phyloP scores from a whole-genome alignment of 2,797 vertebrate species.

The Macrochelys suwanniensis region DNA sequence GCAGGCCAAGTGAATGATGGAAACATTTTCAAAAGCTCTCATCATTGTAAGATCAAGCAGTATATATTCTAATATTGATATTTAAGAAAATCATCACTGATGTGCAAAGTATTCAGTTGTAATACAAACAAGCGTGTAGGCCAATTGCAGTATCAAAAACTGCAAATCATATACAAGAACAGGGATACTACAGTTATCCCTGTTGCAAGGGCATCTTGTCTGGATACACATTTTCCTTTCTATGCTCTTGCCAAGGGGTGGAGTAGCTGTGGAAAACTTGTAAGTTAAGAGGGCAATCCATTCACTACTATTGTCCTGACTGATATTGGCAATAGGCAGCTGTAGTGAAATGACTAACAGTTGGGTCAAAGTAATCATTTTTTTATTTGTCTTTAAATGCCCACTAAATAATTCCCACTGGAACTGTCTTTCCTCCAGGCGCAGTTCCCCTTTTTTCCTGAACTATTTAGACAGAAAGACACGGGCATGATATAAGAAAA shows the following conservation, averaged over 20 bases:
- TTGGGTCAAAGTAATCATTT: background rate
- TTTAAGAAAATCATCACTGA: background rate
- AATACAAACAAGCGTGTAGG: background rate
- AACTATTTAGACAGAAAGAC: background rate
- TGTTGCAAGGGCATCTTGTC: background rate
- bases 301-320: background rate
- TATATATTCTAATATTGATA: background rate
- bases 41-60: background rate
- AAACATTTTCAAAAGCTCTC: background rate
- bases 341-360: background rate
- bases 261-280: background rate
- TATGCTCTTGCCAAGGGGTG: background rate
- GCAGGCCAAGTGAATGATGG: background rate
- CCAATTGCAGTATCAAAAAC: background rate
- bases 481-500: rapidly evolving
- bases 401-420: background rate
- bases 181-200: background rate
- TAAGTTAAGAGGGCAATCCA: background rate
- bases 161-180: background rate
- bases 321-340: background rate
- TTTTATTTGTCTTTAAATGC: background rate
- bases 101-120: background rate
- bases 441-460: background rate
- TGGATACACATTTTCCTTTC: background rate
- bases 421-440: background rate